Conservation (phyloP, 2,797 vertebrate species). For the Melanotaenia maccullochi region DNA sequence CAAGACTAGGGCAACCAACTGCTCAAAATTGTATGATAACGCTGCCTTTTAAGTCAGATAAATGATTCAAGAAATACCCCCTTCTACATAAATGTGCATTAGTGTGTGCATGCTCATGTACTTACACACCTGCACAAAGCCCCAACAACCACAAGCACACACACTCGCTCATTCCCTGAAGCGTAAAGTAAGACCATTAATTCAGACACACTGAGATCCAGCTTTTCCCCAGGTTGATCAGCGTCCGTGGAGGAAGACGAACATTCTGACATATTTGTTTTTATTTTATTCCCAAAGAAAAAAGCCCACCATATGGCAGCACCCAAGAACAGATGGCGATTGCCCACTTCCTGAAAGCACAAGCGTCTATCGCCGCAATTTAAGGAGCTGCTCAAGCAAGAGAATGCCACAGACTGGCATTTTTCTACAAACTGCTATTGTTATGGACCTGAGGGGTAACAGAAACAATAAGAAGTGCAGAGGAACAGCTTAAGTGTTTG, state of each 20-base stretch:
- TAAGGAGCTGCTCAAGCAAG: constrained; percentile 83
- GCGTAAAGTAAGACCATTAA: constrained; percentile 80
- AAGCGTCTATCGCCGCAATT: constrained; percentile 83
- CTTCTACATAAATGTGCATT: constrained; percentile 60
- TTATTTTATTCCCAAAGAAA: constrained; percentile 87
- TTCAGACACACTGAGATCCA: constrained; percentile 81
- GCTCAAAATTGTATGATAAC: constrained; percentile 51
- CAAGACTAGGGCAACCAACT: constrained; percentile 62
- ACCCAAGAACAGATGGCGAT: constrained; percentile 88
- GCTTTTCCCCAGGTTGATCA: constrained; percentile 85
- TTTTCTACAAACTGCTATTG: constrained; percentile 82
- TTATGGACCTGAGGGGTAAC: constrained; percentile 77
- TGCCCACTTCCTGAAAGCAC: constrained; percentile 85
- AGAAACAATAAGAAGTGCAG: constrained; percentile 68
- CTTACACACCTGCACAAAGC: constrained; percentile 33
- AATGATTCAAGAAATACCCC: constrained; percentile 68
- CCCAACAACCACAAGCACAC: constrained; percentile 36
- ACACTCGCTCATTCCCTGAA: constrained; percentile 62
- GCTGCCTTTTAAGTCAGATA: constrained; percentile 64
- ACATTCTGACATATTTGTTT: constrained; percentile 92
- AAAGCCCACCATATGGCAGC: constrained; percentile 89
- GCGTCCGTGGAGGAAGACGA: constrained; percentile 85
- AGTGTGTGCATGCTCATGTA: constrained; percentile 34
- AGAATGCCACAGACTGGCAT: constrained; percentile 81
- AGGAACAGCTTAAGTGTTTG: constrained; percentile 71